phyloP scores from a whole-genome alignment of 2,113 vertebrate genomes.

The Propithecus coquereli region DNA sequence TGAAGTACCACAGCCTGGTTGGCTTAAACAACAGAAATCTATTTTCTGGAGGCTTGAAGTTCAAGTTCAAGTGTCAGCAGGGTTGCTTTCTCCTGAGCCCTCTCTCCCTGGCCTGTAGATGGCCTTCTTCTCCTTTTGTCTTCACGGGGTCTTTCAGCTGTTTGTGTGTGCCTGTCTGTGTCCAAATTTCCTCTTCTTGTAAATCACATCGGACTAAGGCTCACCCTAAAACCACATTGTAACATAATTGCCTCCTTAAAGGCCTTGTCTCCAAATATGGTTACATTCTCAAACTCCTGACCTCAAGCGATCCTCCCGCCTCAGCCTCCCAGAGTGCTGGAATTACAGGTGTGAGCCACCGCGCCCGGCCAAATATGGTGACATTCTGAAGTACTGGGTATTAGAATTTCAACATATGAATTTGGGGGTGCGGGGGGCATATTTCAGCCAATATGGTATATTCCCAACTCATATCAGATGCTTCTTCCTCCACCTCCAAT shows the following conservation, averaged over 20 bases:
- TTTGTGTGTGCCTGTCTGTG: not conserved
- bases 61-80: not conserved
- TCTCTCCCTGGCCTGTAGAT: not conserved
- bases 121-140: not conserved
- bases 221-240: not conserved
- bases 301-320: no score
- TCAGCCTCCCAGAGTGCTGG: no score
- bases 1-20: not conserved
- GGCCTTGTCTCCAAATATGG: not conserved
- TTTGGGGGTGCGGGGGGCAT: not conserved
- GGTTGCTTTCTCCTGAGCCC: not conserved
- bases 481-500: not conserved
- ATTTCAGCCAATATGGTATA: not conserved
- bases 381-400: not conserved
- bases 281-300: not conserved
- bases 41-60: not conserved
- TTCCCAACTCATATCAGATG: not conserved
- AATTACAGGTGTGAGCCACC: no score
- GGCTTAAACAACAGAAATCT: not conserved
- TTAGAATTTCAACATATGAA: not conserved
- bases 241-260: not conserved
- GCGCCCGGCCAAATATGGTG: not conserved
- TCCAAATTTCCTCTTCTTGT: not conserved
- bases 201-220: not conserved
- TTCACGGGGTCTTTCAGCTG: not conserved